Evolutionary conservation across 2,797 vertebrate genomes (phyloP), one percentile per base, ranked within the genome.

Genomic region (Chelon auratus): DNA sequence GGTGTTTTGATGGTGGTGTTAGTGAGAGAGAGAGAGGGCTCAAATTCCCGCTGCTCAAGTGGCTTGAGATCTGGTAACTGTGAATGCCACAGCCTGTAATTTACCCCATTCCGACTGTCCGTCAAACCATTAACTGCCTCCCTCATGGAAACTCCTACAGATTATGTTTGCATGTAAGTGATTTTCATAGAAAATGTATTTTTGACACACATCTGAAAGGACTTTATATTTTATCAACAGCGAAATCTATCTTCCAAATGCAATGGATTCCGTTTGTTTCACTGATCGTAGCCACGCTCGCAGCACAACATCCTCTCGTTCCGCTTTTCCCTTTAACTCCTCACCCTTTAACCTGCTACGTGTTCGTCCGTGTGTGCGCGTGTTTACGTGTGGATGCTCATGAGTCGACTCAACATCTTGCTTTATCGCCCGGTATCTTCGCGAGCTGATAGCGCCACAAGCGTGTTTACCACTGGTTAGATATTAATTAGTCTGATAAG

Each of bases 401-500:
- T 43, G 75, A 67, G 65, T 68, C 52, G 57, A 54, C 12, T 68
- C 52, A 50, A 47, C 39, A 42, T 18, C 39, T 58, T 63, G 18
- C 63, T 65, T 87, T 86, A 83, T 87, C 51, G 1, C 7, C n/a
- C 22, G 18, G 39, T 74, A 65, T 72, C 58, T 70, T 6, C n/a
- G 14, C 0, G 10, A 52, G 79, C 71, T 63, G 79, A 84, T 75
- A 73, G 64, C 9, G 13, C 68, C 53, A 26, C 3, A 1, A 22
- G 69, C 67, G 40, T 82, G 56, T 88, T 85, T 86, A 85, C 63
- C 45, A 47, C 57, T 61, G 75, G 77, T 77, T 77, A 76, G 74
- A 63, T 77, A 86, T 82, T 80, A 85, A 80, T 87, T 86, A 53
- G 50, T 36, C 48, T 76, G 88, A 88, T 85, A 80, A 78, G 71